Evolutionary conservation across 2,113 vertebrate species (phyloP).

Genomic region (Synchiropus splendidus): DNA sequence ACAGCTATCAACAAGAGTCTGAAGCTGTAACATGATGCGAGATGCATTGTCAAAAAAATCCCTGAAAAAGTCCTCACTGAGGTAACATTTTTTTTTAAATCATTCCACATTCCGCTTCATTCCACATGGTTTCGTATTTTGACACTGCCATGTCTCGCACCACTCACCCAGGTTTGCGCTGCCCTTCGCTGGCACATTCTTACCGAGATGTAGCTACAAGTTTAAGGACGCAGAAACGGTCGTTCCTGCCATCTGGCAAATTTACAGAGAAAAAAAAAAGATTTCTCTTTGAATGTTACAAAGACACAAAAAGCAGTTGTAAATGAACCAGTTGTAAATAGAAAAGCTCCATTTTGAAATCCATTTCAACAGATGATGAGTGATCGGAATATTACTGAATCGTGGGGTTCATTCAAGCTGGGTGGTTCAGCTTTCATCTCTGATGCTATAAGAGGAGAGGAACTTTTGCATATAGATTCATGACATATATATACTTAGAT

Average conservation of each 20-base stretch:
- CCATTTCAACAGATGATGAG: conserved; percentile 39
- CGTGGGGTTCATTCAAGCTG: conserved; percentile 48
- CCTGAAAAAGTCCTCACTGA: conserved; percentile 94
- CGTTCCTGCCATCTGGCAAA: conserved; percentile 61
- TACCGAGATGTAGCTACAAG: conserved; percentile 63
- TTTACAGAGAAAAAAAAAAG: conserved; percentile 62
- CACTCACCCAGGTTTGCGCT: conserved; percentile 5
- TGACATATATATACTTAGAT: conserved; percentile 57
- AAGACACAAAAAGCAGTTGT: conserved; percentile 64
- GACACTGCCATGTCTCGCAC: not conserved
- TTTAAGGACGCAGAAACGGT: conserved; percentile 62
- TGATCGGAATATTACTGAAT: conserved; percentile 36
- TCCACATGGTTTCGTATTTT: conserved; percentile 24
- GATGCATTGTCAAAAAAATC: conserved; percentile 86
- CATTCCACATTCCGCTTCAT: conserved; percentile 54
- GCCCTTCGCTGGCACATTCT: conserved; percentile 37
- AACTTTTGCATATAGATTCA: conserved; percentile 69
- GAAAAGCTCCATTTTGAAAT: conserved; percentile 56
- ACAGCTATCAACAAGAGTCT: conserved; percentile 77
- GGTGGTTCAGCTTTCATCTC: conserved; percentile 39
- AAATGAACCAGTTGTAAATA: conserved; percentile 50
- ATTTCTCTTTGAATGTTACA: conserved; percentile 58
- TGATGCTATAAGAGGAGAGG: conserved; percentile 46
- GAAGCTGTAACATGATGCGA: conserved; percentile 81
- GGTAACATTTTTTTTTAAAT: conserved; percentile 73